Evolutionary conservation across 2,888 invertebrate species (phyloP).

Genomic region (Ophion slaviceki): DNA sequence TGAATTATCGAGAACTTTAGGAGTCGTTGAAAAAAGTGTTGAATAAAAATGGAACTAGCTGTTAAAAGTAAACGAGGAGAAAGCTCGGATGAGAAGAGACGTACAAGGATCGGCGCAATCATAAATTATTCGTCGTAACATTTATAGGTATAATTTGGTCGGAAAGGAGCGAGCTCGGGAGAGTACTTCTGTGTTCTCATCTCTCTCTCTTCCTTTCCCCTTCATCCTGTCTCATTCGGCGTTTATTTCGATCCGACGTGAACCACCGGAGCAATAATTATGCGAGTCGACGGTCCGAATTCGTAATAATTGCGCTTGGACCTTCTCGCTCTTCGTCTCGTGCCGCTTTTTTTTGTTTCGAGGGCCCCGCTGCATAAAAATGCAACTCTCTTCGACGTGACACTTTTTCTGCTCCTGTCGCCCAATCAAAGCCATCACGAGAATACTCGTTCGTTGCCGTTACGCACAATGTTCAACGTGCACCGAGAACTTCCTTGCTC

Average conservation of each 20-base stretch:
- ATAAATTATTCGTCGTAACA: constrained; percentile 40
- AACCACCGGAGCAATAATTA: constrained; percentile 53
- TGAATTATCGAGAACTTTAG: no score
- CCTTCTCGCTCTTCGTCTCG: constrained; percentile 8
- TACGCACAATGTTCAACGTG: constrained; percentile 10
- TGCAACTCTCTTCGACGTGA: constrained; percentile 42
- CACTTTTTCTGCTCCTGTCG: constrained; percentile 25
- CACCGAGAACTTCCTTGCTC: constrained; percentile 24
- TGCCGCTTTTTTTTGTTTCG: not conserved
- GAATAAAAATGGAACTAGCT: no score
- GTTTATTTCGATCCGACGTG: constrained; percentile 29
- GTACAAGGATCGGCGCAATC: constrained; percentile 26
- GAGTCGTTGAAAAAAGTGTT: no score
- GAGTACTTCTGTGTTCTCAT: not conserved
- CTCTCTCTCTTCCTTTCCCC: not conserved
- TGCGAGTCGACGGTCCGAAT: constrained; percentile 57
- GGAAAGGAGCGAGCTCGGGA: constrained; percentile 24
- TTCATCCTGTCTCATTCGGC: constrained; percentile 20
- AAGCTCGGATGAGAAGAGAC: constrained; percentile 26
- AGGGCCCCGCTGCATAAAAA: constrained; percentile 38
- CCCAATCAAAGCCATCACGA: constrained; percentile 18
- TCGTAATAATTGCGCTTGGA: constrained; percentile 56
- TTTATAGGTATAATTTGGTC: constrained; percentile 50
- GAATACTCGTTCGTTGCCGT: constrained; percentile 31
- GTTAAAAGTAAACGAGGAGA: constrained; percentile 21